Conservation (phyloP, 2,888 invertebrate species). For the Dioctria rufipes region DNA sequence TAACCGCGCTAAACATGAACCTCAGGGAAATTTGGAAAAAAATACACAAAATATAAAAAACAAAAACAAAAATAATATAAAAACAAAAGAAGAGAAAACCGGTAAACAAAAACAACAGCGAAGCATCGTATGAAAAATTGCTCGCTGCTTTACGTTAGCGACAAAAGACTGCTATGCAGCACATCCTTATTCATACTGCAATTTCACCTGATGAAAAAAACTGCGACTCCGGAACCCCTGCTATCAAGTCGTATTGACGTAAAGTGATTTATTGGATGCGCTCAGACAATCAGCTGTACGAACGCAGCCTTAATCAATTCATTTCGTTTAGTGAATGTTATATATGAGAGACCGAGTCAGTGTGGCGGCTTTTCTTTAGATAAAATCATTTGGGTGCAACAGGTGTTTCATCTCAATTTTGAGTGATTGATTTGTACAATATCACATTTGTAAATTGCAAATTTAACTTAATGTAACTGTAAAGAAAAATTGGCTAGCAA, state of each 20-base stretch:
- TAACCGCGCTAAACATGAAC: constrained; percentile 29
- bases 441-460: no score
- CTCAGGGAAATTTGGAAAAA: constrained; percentile 31
- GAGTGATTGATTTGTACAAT: constrained; percentile 20
- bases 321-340: constrained; percentile 11
- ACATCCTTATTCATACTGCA: background rate
- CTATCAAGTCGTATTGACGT: constrained; percentile 31
- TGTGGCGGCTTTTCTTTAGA: constrained; percentile 29
- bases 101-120: constrained; percentile 6
- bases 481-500: no score
- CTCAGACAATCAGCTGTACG: constrained; percentile 38
- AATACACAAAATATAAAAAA: constrained; percentile 11
- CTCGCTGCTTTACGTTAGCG: background rate
- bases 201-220: background rate
- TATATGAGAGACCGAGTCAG: background rate
- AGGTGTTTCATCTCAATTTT: constrained; percentile 47
- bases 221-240: constrained; percentile 14
- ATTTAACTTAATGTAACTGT: no score
- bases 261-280: constrained; percentile 50
- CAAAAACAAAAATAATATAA: constrained; percentile 33
- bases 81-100: background rate
- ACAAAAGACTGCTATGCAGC: constrained; percentile 10
- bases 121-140: constrained; percentile 16
- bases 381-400: constrained; percentile 24
- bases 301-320: constrained; percentile 39